phyloP scores from a whole-genome alignment of 2,888 invertebrate species.

The Coelinius sp. region DNA sequence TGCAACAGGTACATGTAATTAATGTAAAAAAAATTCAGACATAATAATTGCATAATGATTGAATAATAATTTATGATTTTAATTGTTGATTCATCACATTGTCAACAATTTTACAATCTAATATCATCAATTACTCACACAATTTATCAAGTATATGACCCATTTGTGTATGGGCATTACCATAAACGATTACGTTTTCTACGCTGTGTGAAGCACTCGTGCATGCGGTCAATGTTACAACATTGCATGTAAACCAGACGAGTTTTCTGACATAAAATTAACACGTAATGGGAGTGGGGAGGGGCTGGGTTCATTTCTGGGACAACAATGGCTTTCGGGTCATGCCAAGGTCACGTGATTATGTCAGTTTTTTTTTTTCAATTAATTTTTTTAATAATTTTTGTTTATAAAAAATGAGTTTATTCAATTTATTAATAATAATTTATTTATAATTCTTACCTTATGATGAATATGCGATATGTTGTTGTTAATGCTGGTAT shows the following conservation, averaged over 20 bases:
- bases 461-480: conserved; percentile 66
- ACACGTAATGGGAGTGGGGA: conserved; percentile 21
- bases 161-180: background rate
- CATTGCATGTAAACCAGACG: conserved; percentile 7
- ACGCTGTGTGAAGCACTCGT: background rate
- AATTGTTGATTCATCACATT: background rate
- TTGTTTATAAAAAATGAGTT: too few species aligned
- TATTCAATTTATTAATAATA: too few species aligned
- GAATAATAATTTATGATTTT: too few species aligned
- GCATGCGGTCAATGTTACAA: conserved; percentile 24
- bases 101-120: background rate
- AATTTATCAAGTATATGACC: background rate
- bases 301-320: conserved; percentile 32
- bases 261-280: conserved; percentile 26
- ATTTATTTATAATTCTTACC: conserved; percentile 55
- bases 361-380: background rate
- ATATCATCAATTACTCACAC: background rate
- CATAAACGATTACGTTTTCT: background rate
- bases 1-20: too few species aligned
- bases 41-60: too few species aligned
- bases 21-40: too few species aligned
- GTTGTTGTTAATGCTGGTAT: conserved; percentile 60
- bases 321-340: conserved; percentile 27
- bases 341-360: conserved; percentile 19
- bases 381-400: too few species aligned